Base-by-base conservation (phyloP, 2,888 invertebrate species). In the Pseudococcus viburni region DNA sequence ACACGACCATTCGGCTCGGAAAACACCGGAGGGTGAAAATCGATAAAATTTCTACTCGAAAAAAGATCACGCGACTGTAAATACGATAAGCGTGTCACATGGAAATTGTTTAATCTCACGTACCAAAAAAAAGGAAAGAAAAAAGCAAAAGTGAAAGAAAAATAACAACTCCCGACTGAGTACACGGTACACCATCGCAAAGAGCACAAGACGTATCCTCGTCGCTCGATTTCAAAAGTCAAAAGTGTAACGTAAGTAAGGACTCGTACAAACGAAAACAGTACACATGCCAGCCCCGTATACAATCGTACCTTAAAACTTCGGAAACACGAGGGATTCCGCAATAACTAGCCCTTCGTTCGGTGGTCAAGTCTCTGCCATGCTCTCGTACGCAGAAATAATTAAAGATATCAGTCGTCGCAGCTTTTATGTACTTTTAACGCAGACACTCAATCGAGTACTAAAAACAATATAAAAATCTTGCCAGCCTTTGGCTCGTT, bases 341-440 rank as follows among this genome's bases (percentile, higher is more conserved):
- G 9, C 42, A 83, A 80, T 83, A 83, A 83, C n/a, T 83, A 83
- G 46, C 80, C 80, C 46, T 19, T 42, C 15, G 33, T n/a, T 42
- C 19, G 7, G 64, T 22, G 80, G 80, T 33, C 80, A 46, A 83
- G 46, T 83, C 80, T 19, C 46, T 22, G 26, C 26, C 3, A 33
- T 22, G 22, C 64, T 64, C 64, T 7, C 7, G n/a, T 59, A 59
- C 17, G n/a, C n/a, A 19, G 46, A 46, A 83, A 83, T 83, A 83
- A 83, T 83, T 83, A 83, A 83, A 42, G 46, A 83, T 9, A 64
- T 64, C 64, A 9, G 46, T 8, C 4, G 42, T 5, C 80, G 19
- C 42, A 19, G 80, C 80, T 83, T 83, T 83, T 83, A 83, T 46
- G 80, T 83, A 83, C 80, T 83, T 73, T 73, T 73, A 42, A 42